Percentiles rank a stretch among this genome's conserved stretches.
These are phyloP conservation scores for Hippocampus zosterae DNA, from an alignment of 2,113 vertebrate genomes.

Conservation along the genomic window DNA sequence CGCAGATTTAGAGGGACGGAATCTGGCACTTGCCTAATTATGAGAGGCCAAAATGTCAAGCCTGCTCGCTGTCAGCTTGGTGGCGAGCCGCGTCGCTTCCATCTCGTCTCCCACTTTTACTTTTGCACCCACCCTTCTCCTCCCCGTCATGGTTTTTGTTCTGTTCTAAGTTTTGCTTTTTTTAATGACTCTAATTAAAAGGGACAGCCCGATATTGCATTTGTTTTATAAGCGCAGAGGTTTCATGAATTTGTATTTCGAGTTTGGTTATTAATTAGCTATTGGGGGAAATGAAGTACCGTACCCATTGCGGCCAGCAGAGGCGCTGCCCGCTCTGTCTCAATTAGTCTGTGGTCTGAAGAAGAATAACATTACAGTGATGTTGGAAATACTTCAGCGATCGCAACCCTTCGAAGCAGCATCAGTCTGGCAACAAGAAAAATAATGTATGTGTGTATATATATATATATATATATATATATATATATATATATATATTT, in stretches of 20 bases:
- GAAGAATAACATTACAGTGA: too few species aligned
- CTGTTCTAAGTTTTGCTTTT: conserved; percentile 69
- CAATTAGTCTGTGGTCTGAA: too few species aligned
- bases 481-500: too few species aligned
- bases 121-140: background rate
- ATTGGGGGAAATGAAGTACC: too few species aligned
- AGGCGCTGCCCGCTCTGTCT: background rate
- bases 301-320: background rate
- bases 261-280: background rate
- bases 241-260: background rate
- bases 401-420: too few species aligned
- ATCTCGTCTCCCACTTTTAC: conserved; percentile 33
- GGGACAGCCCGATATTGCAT: conserved; percentile 69
- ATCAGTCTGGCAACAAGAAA: too few species aligned
- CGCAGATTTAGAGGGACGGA: conserved; percentile 74
- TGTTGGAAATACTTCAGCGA: too few species aligned
- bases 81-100: conserved; percentile 57
- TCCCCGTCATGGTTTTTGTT: conserved; percentile 36
- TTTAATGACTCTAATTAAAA: conserved; percentile 79
- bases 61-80: conserved; percentile 77
- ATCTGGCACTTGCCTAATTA: conserved; percentile 80
- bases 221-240: conserved; percentile 25
- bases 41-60: conserved; percentile 78
- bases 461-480: too few species aligned
- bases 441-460: too few species aligned